A percentile compares a stretch with the other conserved stretches of the same genome.
phyloP scores from a whole-genome alignment of 1,140 invertebrate species.

The Dryas iulia region DNA sequence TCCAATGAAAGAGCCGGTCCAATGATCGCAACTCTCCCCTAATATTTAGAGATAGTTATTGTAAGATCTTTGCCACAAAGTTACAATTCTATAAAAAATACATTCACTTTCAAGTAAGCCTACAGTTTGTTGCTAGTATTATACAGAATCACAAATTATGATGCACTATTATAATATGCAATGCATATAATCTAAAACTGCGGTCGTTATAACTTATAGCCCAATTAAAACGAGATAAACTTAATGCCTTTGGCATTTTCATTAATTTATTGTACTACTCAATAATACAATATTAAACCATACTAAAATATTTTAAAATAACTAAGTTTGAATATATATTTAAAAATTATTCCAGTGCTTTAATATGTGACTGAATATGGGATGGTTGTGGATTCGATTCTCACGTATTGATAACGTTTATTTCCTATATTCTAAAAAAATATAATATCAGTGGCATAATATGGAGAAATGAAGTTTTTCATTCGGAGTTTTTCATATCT shows the following conservation, averaged over 20 bases:
- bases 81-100: too few species aligned
- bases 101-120: background rate
- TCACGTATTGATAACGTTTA: too few species aligned
- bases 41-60: too few species aligned
- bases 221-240: constrained; percentile 1
- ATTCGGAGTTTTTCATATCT: too few species aligned
- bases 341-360: background rate
- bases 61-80: too few species aligned
- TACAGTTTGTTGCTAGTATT: background rate
- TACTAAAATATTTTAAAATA: background rate
- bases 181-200: background rate
- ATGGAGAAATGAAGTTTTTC: too few species aligned
- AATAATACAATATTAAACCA: background rate
- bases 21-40: too few species aligned
- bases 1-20: too few species aligned
- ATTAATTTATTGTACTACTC: background rate
- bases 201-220: background rate
- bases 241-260: background rate
- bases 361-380: too few species aligned
- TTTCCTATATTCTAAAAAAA: too few species aligned
- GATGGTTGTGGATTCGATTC: too few species aligned
- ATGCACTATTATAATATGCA: background rate
- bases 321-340: background rate
- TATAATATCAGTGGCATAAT: too few species aligned
- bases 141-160: background rate